phyloP scores from a whole-genome alignment of 2,888 invertebrate species.

The Perizoma flavofasciatum region DNA sequence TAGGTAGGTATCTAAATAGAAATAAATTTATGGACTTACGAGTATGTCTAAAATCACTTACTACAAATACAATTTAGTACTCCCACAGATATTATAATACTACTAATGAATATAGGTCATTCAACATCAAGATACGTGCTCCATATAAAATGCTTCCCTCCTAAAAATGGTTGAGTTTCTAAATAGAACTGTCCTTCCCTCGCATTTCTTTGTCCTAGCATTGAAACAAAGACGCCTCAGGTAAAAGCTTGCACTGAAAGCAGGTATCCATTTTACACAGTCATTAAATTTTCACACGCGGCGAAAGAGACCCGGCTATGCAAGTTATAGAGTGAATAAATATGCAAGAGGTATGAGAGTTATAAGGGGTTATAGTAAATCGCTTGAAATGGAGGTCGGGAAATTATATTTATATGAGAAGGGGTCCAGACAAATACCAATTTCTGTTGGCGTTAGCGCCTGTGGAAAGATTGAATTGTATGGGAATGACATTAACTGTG shows the following conservation, averaged over 20 bases:
- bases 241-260: constrained; percentile 9
- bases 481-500: too few relatives aligned
- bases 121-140: too few relatives aligned
- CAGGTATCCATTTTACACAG: constrained; percentile 41
- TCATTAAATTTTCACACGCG: constrained; percentile 57
- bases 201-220: constrained; percentile 16
- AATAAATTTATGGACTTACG: too few relatives aligned
- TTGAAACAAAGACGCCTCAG: constrained; percentile 13
- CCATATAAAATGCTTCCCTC: too few relatives aligned
- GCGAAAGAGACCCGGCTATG: constrained; percentile 40
- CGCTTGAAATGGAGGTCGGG: constrained; percentile 9
- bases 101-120: too few relatives aligned
- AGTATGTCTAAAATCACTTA: too few relatives aligned
- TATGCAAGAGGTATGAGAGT: constrained; percentile 10
- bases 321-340: constrained; percentile 24
- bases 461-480: too few relatives aligned
- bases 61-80: too few relatives aligned
- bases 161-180: constrained; percentile 10
- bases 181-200: constrained; percentile 21
- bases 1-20: too few relatives aligned
- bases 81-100: too few relatives aligned
- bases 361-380: constrained; percentile 13
- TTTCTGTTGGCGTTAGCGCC: too few relatives aligned
- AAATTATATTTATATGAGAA: constrained; percentile 2
- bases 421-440: too few relatives aligned